These are phyloP conservation scores for Rhyacophila brunnea DNA, from an alignment of 1,140 invertebrate species.

Conservation along the genomic window DNA sequence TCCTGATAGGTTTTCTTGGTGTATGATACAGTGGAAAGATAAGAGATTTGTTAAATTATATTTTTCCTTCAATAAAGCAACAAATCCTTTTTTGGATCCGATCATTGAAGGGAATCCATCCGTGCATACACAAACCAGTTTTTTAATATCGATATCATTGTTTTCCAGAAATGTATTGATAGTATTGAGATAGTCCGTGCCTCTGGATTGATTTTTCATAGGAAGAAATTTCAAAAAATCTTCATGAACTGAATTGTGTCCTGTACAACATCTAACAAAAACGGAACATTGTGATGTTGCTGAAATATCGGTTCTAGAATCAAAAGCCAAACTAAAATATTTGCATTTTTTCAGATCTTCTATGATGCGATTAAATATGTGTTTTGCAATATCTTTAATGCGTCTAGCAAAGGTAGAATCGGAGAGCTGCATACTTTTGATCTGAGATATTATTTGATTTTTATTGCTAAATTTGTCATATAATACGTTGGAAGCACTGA, in stretches of 20 bases:
- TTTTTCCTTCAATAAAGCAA: constrained; percentile 35
- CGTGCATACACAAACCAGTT: constrained; percentile 35
- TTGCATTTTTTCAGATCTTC: constrained; percentile 33
- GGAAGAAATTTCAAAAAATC: constrained; percentile 32
- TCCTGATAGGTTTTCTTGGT: constrained; percentile 1
- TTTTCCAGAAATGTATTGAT: constrained; percentile 34
- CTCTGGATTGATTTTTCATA: constrained; percentile 35
- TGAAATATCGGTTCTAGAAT: constrained; percentile 35
- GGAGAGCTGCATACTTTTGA: constrained; percentile 32
- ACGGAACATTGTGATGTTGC: constrained; percentile 35
- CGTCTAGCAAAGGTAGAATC: constrained; percentile 31
- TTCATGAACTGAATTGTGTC: constrained; percentile 31
- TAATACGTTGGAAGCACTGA: constrained; percentile 31
- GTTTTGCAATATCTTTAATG: no score
- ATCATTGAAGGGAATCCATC: constrained; percentile 34
- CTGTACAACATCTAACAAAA: constrained; percentile 34
- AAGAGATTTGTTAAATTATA: constrained; percentile 32
- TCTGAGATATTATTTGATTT: constrained; percentile 33
- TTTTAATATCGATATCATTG: constrained; percentile 35
- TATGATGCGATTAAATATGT: no score
- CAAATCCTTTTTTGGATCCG: constrained; percentile 33
- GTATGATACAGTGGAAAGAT: no score
- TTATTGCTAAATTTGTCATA: constrained; percentile 34
- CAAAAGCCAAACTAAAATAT: constrained; percentile 35
- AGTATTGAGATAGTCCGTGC: constrained; percentile 35